Percentiles rank a stretch among this genome's conserved stretches.
Conservation (phyloP, 2,797 vertebrate genomes). For the Pygocentrus nattereri region DNA sequence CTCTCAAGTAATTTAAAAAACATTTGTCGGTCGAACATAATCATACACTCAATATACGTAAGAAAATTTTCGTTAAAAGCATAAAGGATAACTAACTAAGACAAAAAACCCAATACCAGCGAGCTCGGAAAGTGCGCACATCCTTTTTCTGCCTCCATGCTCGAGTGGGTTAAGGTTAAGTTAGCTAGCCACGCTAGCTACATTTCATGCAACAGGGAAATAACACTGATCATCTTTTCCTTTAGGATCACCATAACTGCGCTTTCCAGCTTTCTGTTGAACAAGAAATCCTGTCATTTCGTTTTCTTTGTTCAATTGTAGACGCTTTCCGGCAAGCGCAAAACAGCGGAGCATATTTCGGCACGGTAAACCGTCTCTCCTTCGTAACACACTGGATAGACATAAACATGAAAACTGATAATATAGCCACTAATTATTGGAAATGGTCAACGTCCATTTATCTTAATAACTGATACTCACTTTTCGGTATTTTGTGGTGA, state of each 20-base stretch:
- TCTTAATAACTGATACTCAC: slow-evolving; percentile 42
- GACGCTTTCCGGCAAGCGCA: not conserved
- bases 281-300: not conserved
- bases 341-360: too few relatives aligned
- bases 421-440: too few relatives aligned
- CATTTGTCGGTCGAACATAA: too few relatives aligned
- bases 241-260: not conserved
- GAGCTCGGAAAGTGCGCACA: slow-evolving; percentile 2
- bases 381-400: not conserved
- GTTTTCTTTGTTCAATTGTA: not conserved
- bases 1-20: too few relatives aligned
- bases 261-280: not conserved
- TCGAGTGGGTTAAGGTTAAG: not conserved
- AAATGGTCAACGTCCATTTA: not conserved
- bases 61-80: too few relatives aligned
- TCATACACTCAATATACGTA: too few relatives aligned
- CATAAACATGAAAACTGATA: not conserved
- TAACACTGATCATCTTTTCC: not conserved
- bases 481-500: slow-evolving; percentile 15
- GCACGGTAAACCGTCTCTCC: not conserved
- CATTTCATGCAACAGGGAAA: not conserved
- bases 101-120: not conserved
- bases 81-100: too few relatives aligned
- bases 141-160: not conserved
- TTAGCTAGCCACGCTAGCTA: not conserved